These are phyloP conservation scores for Oligia fasciuncula DNA, from an alignment of 2,888 invertebrate species.

Conservation along the genomic window DNA sequence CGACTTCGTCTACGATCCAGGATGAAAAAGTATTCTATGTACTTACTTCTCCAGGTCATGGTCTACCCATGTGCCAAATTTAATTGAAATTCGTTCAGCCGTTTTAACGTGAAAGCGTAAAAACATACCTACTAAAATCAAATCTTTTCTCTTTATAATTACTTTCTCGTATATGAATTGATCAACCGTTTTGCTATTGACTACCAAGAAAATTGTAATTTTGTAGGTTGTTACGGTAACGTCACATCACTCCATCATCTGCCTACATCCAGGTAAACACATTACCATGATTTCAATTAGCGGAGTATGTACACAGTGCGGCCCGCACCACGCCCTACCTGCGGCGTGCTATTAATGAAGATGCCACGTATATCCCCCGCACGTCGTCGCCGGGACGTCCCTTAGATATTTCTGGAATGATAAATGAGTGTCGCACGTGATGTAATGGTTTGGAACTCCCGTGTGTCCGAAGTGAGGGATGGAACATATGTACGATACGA, in stretches of 20 bases:
- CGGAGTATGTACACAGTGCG: conserved; percentile 62
- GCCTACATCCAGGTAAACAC: conserved; percentile 61
- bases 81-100: not conserved
- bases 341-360: conserved; percentile 74
- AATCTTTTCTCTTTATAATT: not conserved
- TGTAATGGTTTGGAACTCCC: conserved; percentile 74
- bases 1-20: not conserved
- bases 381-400: conserved; percentile 71
- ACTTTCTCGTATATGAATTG: not conserved
- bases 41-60: not conserved
- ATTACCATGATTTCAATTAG: conserved; percentile 73
- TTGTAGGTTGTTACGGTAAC: conserved; percentile 29
- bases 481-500: conserved; percentile 59
- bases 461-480: conserved; percentile 68
- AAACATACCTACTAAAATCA: not conserved
- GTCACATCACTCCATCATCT: conserved; percentile 57
- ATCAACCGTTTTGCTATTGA: conserved; percentile 8
- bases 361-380: conserved; percentile 67
- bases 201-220: conserved; percentile 16
- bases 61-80: not conserved
- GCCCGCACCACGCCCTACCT: conserved; percentile 59
- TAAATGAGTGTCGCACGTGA: conserved; percentile 80
- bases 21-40: not conserved
- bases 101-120: not conserved
- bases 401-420: conserved; percentile 80